phyloP scores from a whole-genome alignment of 2,797 vertebrate genomes.

The Meriones psammophilus region DNA sequence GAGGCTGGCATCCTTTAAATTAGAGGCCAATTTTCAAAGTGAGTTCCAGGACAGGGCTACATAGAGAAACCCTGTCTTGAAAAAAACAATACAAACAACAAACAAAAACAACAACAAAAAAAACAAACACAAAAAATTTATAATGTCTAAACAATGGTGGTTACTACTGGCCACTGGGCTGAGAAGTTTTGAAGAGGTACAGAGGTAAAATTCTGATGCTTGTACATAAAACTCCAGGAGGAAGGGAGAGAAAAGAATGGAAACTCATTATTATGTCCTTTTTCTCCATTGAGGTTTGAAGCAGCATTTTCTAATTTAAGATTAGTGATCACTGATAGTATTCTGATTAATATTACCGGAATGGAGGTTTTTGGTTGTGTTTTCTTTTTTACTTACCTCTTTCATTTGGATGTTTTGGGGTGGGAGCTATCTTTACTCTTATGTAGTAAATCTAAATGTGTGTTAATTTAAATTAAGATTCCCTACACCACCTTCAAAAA shows the following conservation, averaged over 20 bases:
- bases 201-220: conserved; percentile 81
- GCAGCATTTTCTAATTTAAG: conserved; percentile 34
- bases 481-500: too few relatives aligned
- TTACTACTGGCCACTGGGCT: conserved; percentile 62
- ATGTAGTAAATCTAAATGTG: conserved; percentile 37
- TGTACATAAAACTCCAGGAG: neutral
- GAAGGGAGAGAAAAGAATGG: neutral
- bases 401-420: conserved; percentile 43
- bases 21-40: neutral
- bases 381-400: neutral
- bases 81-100: neutral
- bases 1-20: neutral
- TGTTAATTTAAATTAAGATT: conserved; percentile 59
- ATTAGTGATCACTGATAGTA: conserved; percentile 1
- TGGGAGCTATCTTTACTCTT: neutral
- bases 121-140: neutral
- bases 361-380: neutral
- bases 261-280: neutral
- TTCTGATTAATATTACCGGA: conserved; percentile 5
- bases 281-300: conserved; percentile 43
- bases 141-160: conserved; percentile 50
- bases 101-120: neutral
- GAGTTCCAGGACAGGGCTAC: neutral
- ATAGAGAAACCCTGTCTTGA: neutral
- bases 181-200: conserved; percentile 69